Evolutionary conservation across 2,888 invertebrate species (phyloP).

Genomic region (Ichneumon xanthorius): DNA sequence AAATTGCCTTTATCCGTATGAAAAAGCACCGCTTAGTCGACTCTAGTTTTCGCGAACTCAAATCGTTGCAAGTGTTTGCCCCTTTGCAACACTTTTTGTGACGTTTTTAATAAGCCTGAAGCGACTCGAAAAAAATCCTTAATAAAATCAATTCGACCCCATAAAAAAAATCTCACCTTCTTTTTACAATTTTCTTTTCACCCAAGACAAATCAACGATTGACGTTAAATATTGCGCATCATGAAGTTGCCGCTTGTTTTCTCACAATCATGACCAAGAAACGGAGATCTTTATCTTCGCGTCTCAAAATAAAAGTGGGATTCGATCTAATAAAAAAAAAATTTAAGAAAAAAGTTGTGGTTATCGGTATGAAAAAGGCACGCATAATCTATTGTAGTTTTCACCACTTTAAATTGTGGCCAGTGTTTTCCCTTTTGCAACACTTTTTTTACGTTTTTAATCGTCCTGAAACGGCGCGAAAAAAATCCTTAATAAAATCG

Average conservation of each 20-base stretch:
- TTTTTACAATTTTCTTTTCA: no score
- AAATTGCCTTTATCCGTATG: not conserved
- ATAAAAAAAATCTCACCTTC: no score
- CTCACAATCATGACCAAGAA: constrained; percentile 22
- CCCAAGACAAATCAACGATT: not conserved
- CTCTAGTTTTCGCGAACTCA: not conserved
- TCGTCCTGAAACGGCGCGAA: no score
- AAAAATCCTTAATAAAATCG: not conserved
- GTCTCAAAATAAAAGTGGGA: not conserved
- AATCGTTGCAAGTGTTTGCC: not conserved
- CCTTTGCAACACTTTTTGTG: no score
- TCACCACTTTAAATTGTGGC: no score
- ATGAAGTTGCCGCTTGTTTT: not conserved
- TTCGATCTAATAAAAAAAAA: no score
- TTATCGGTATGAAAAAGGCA: no score
- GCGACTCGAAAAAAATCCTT: not conserved
- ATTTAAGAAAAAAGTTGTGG: no score
- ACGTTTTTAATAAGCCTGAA: not conserved
- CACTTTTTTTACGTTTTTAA: no score
- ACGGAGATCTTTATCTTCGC: constrained; percentile 41
- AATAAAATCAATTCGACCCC: not conserved
- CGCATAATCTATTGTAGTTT: no score
- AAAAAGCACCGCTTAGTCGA: not conserved
- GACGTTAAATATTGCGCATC: not conserved
- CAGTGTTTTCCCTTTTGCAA: no score